Percentiles rank a stretch among this genome's conserved stretches.
phyloP scores from a whole-genome alignment of 1,140 invertebrate species.

The Holcopasites calliopsidis region DNA sequence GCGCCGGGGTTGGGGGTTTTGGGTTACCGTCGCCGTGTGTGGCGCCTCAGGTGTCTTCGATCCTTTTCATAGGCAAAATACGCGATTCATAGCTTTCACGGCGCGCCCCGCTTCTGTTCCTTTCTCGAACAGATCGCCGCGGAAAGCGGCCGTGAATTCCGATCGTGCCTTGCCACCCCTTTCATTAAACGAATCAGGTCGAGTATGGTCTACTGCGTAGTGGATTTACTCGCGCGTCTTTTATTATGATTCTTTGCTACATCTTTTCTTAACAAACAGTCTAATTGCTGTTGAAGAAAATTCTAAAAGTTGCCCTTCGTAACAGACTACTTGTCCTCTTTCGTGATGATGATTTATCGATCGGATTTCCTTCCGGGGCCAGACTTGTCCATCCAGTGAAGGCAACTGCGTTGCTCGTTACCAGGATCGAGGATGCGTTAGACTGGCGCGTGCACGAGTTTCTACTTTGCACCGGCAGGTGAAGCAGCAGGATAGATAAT shows the following conservation, averaged over 20 bases:
- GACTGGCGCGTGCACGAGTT: conserved; percentile 41
- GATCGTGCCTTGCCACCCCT: neutral
- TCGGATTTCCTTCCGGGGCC: conserved; percentile 9
- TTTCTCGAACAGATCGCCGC: conserved; percentile 16
- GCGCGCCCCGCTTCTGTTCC: neutral
- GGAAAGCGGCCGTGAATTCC: conserved; percentile 26
- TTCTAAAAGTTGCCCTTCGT: neutral
- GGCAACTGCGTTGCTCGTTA: neutral
- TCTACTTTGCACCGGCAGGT: conserved; percentile 71
- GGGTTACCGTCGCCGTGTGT: conserved; percentile 77
- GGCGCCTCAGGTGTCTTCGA: conserved; percentile 76
- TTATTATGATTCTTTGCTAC: too few relatives aligned
- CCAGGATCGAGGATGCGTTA: neutral
- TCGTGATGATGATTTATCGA: conserved; percentile 2
- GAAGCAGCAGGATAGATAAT: conserved; percentile 74
- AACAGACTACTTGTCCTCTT: neutral
- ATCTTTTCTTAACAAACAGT: too few relatives aligned
- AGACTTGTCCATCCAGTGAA: conserved; percentile 12
- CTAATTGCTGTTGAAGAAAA: neutral
- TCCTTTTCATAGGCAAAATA: conserved; percentile 74
- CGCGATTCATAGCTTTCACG: conserved; percentile 61
- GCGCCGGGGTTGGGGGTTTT: conserved; percentile 64
- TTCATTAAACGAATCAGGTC: neutral
- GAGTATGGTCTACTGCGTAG: too few relatives aligned
- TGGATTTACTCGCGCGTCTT: too few relatives aligned